Base-by-base conservation (phyloP, 53 echinoderm and acorn worm genomes). In the Henricia sp. region DNA sequence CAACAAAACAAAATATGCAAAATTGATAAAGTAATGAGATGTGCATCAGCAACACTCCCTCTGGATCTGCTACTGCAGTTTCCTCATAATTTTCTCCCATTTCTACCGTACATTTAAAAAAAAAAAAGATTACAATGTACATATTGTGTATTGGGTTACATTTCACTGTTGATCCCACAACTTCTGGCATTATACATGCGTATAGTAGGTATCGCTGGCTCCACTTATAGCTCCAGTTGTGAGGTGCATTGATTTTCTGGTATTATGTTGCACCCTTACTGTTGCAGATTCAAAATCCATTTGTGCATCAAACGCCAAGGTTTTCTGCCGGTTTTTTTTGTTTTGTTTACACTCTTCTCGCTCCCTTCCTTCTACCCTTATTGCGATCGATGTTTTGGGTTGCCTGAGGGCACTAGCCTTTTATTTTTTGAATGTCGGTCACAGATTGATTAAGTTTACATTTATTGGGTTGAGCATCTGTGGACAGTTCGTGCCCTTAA, bases 201-300 rank as follows among this genome's bases (percentile, higher is more conserved):
- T 17, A 54, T 54, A 10, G 20, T 44, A 44, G 6, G 62, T 60
- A 30, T 60, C 62, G 2, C 33, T 60, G 1, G 29, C 6, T 24
- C 2, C 39, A 30, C 67, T 38, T 67, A n/a, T n/a, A 19, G 39
- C 37, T 37, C 39, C 67, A 67, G 37, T 28, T 56, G 42, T 37
- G 46, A 25, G 59, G 57, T 32, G 13, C 76, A 76, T 76, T 76
- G 76, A 76, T 76, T 76, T 41, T 57, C 57, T 21, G 58, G 40
- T 11, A 17, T 76, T 29, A 42, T 26, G 59, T 76, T 76, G 76
- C 76, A 76, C 41, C 59, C 37, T 38, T 53, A 10, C 30, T 55
- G 74, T 13, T 29, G 37, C 37, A 38, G 37, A 37, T 74, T 74
- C 55, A 55, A 33, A 33, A 74, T 74, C 74, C 76, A 76, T 57